phyloP scores from a whole-genome alignment of 1,140 invertebrate genomes.

The Drosophila tropicalis region DNA sequence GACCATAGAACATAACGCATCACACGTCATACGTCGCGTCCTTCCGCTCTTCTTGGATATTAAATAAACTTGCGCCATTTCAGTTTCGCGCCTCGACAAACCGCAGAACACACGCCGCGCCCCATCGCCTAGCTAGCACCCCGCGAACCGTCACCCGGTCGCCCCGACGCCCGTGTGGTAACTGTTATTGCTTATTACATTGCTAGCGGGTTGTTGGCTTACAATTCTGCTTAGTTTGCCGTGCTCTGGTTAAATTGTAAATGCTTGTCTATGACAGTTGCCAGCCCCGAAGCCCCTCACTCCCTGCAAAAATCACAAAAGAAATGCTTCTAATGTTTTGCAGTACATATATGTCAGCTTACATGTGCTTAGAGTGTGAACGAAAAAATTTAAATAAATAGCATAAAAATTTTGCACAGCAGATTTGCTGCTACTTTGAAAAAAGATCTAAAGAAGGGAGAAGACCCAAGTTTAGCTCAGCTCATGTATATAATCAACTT shows the following conservation, averaged over 20 bases:
- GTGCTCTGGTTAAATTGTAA: conserved; percentile 51
- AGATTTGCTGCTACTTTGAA: conserved; percentile 1
- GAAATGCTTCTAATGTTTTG: conserved; percentile 56
- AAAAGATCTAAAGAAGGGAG: neutral
- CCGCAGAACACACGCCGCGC: conserved; percentile 32
- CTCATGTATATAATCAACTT: conserved; percentile 64
- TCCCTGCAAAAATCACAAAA: conserved; percentile 51
- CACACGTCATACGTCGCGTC: conserved; percentile 22
- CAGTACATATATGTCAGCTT: conserved; percentile 35
- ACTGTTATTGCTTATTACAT: conserved; percentile 75
- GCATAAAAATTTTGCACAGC: conserved; percentile 54
- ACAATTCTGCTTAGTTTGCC: conserved; percentile 53
- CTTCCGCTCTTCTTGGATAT: conserved; percentile 41
- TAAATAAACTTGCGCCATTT: conserved; percentile 80
- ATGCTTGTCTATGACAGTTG: conserved; percentile 43
- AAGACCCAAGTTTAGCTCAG: conserved; percentile 31
- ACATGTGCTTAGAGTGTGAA: conserved; percentile 44
- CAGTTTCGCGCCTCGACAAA: conserved; percentile 68
- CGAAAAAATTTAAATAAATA: conserved; percentile 76
- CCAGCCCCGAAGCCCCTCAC: neutral
- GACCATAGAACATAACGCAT: conserved; percentile 61
- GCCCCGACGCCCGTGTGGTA: conserved; percentile 12
- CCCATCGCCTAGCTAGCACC: too few relatives aligned
- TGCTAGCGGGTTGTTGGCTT: conserved; percentile 19
- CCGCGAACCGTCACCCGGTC: too few relatives aligned